phyloP scores from a whole-genome alignment of 2,113 vertebrate species.

The Pachyramphus minor region DNA sequence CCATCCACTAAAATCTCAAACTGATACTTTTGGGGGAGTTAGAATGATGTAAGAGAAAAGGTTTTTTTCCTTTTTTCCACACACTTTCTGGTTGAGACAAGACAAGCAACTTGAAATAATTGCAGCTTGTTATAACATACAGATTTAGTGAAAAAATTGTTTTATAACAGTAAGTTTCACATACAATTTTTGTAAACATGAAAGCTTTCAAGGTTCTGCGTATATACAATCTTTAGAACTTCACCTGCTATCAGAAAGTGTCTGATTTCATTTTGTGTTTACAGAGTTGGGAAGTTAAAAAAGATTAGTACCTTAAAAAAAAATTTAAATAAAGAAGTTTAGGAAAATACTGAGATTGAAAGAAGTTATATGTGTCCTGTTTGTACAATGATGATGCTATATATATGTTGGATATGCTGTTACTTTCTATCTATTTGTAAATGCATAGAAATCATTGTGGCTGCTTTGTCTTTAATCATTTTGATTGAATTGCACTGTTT shows the following conservation, averaged over 20 bases:
- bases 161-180: not conserved
- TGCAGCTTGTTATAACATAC: not conserved
- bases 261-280: not conserved
- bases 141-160: not conserved
- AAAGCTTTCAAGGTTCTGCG: not conserved
- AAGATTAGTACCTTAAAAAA: not conserved
- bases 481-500: not conserved
- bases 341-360: not conserved
- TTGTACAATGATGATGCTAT: not conserved
- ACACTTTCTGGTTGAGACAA: not conserved
- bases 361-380: not conserved
- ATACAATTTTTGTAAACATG: not conserved
- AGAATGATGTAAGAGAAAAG: not conserved
- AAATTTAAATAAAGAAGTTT: not conserved
- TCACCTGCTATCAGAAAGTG: not conserved
- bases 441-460: not conserved
- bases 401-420: not conserved
- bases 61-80: not conserved
- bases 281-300: not conserved
- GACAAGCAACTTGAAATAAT: not conserved
- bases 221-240: not conserved
- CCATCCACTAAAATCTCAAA: not conserved
- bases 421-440: not conserved
- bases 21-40: not conserved
- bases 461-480: not conserved